phyloP scores from a whole-genome alignment of 2,113 vertebrate genomes.

The Eurystomus gularis region DNA sequence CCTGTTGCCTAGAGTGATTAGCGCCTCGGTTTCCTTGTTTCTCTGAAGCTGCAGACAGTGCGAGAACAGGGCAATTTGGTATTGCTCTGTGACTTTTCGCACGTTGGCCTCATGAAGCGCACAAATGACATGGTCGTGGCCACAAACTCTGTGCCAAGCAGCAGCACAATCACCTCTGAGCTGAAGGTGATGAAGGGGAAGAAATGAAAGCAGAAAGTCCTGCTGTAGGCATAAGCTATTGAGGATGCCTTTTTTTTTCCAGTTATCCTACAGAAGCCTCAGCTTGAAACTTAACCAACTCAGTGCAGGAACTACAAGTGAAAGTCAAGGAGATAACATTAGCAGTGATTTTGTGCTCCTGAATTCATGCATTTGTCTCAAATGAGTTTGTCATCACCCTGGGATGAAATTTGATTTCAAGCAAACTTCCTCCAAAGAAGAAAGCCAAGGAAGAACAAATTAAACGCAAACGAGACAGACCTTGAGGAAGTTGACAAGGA shows the following conservation, averaged over 20 bases:
- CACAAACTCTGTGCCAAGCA: not conserved
- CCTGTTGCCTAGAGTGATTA: not conserved
- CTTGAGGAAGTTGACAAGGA: not conserved
- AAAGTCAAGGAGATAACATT: not conserved
- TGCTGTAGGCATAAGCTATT: rapidly evolving
- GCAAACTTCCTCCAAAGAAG: not conserved
- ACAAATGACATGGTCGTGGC: rapidly evolving
- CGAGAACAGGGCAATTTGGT: not conserved
- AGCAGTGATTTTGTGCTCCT: not conserved
- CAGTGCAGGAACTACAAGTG: not conserved
- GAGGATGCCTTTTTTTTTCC: not conserved
- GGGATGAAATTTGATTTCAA: not conserved
- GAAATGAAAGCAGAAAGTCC: not conserved
- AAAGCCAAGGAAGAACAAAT: not conserved
- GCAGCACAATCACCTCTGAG: not conserved
- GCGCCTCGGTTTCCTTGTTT: not conserved
- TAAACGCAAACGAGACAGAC: not conserved
- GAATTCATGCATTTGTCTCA: not conserved
- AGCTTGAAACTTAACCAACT: not conserved
- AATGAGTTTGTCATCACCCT: not conserved
- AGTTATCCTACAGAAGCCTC: not conserved
- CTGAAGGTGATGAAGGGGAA: not conserved
- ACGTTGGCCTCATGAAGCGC: rapidly evolving
- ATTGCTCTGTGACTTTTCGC: rapidly evolving
- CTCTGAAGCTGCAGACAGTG: not conserved